A percentile compares a stretch with the other conserved stretches of the same genome.
Evolutionary conservation across 2,113 vertebrate species (phyloP).

Genomic region (Vombatus ursinus): DNA sequence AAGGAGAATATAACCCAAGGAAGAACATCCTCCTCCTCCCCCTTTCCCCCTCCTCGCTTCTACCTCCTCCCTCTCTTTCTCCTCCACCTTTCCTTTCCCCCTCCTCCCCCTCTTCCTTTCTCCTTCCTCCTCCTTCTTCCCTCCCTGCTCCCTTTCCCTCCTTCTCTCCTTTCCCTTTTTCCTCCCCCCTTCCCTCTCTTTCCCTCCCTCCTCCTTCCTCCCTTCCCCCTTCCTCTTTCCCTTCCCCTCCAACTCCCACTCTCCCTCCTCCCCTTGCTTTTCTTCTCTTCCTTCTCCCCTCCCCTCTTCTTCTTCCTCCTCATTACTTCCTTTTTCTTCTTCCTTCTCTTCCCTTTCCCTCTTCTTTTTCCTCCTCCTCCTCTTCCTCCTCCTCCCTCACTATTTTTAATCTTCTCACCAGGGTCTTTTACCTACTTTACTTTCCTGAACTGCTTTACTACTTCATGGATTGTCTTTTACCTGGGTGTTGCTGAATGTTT

Average conservation of each 20-base stretch:
- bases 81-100: no score
- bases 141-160: background rate
- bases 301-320: background rate
- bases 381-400: background rate
- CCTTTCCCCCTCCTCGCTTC: no score
- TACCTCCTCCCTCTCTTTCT: no score
- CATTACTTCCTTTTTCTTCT: no score
- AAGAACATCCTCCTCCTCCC: background rate
- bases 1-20: background rate
- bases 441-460: background rate
- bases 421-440: background rate
- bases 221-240: no score
- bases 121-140: background rate
- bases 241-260: no score
- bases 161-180: no score
- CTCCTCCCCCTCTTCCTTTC: background rate
- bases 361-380: background rate
- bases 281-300: no score
- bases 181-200: no score
- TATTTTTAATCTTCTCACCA: background rate
- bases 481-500: background rate
- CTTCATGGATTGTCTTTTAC: background rate
- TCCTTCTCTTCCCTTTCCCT: background rate
- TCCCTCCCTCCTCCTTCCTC: no score
- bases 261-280: no score